Conservation (phyloP, 2,113 vertebrate genomes). For the Grus americana region DNA sequence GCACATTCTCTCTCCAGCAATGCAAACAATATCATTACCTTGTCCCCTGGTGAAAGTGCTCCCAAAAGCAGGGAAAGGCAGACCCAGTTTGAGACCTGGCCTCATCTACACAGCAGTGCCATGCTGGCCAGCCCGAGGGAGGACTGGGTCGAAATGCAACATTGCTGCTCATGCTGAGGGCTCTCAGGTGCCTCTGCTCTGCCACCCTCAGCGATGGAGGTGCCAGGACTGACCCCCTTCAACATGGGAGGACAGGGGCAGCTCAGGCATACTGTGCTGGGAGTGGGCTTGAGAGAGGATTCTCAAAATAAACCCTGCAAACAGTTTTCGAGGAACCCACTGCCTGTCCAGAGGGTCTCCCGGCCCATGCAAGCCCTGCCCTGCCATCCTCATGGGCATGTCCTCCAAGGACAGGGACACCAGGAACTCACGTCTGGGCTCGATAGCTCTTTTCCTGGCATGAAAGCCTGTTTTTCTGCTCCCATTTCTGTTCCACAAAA, state of each 20-base stretch:
- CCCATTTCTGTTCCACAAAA: background rate
- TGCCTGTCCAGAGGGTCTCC: background rate
- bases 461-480: background rate
- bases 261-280: background rate
- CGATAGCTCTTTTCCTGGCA: background rate
- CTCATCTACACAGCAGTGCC: background rate
- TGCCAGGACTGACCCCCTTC: background rate
- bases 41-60: background rate
- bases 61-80: background rate
- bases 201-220: background rate
- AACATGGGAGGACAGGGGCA: background rate
- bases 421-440: rapidly evolving
- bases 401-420: background rate
- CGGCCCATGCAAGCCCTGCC: background rate
- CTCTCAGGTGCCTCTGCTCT: background rate
- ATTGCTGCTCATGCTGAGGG: rapidly evolving
- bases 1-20: background rate
- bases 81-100: background rate
- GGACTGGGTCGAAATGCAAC: background rate
- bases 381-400: rapidly evolving
- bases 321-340: background rate
- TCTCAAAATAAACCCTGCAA: background rate
- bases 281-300: background rate
- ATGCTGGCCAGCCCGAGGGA: rapidly evolving
- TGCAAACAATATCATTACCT: background rate